Evolutionary conservation across 2,113 vertebrate genomes (phyloP), one percentile per base, ranked within the genome.

Genomic region (Rhinogobius similis): DNA sequence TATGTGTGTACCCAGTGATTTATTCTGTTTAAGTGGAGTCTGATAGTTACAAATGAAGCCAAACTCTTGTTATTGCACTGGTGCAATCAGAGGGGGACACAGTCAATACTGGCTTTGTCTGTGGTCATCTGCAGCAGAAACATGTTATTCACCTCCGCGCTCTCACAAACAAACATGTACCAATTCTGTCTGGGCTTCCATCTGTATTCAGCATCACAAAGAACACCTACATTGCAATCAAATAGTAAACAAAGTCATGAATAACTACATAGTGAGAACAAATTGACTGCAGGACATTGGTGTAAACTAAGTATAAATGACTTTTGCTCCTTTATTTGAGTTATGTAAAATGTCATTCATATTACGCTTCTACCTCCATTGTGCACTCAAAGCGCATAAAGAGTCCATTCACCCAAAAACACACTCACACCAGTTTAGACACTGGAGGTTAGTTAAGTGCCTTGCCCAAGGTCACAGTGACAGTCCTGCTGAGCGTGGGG

Each of bases 21-120:
- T 84, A 89, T 89, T 27, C 83, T 88, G 90, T 91, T 92, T 90
- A 86, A 86, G 66, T 73, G 82, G 84, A 86, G 87, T 87, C 87
- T 89, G 87, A 91, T 90, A 88, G 89, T 86, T 87, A 88, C 90
- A 91, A 93, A 93, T 93, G 87, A 89, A 82, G 77, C 86, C 65
- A 75, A 82, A 81, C 78, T 75, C 68, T 88, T 77, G 69, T 79
- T 87, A 66, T 82, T 80, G 68, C 79, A 77, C 46, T 74, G 68
- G 61, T 65, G 74, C 74, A 82, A 87, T 79, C 78, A 84, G 58
- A 56, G 73, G 62, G 68, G 41, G 52, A 23, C 39, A 32, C 7
- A 67, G 14, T 41, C 62, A 77, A 38, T 29, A 29, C 72, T 73
- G 62, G 44, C 41, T 66, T 73, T 72, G 65, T 76, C 62, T 67